Conservation (phyloP, 1,140 invertebrate genomes). For the Drosophila mojavensis region DNA sequence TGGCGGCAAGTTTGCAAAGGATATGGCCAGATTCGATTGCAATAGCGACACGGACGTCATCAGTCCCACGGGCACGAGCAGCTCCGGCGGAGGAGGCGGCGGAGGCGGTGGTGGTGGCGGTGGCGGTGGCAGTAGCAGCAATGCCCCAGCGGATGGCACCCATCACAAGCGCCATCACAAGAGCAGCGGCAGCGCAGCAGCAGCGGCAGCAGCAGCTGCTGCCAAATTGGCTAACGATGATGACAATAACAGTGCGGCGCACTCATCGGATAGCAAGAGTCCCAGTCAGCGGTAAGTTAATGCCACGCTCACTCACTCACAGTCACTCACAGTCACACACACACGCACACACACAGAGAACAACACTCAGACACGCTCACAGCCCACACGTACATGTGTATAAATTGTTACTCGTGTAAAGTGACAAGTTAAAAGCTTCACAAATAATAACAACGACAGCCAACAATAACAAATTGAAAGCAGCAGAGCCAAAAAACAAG, state of each 20-base stretch:
- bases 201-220: conserved; percentile 30
- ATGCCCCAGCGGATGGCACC: conserved; percentile 31
- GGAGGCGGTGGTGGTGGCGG: conserved; percentile 49
- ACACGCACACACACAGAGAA: neutral
- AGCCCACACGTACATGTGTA: conserved; percentile 12
- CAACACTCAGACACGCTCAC: no score
- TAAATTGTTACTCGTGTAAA: conserved; percentile 8
- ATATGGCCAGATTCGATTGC: conserved; percentile 69
- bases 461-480: conserved; percentile 6
- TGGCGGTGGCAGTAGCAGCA: conserved; percentile 52
- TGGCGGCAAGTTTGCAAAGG: conserved; percentile 72
- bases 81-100: conserved; percentile 69
- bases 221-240: conserved; percentile 85
- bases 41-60: conserved; percentile 82
- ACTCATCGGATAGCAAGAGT: conserved; percentile 88
- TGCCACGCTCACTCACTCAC: conserved; percentile 4
- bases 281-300: conserved; percentile 86
- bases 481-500: neutral
- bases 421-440: conserved; percentile 45
- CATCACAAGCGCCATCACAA: conserved; percentile 73
- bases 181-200: conserved; percentile 31
- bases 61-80: conserved; percentile 79
- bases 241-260: conserved; percentile 87
- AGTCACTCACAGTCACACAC: conserved; percentile 19
- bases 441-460: conserved; percentile 38